Conservation (phyloP, 1,140 invertebrate genomes). For the Drosophila punjabiensis region DNA sequence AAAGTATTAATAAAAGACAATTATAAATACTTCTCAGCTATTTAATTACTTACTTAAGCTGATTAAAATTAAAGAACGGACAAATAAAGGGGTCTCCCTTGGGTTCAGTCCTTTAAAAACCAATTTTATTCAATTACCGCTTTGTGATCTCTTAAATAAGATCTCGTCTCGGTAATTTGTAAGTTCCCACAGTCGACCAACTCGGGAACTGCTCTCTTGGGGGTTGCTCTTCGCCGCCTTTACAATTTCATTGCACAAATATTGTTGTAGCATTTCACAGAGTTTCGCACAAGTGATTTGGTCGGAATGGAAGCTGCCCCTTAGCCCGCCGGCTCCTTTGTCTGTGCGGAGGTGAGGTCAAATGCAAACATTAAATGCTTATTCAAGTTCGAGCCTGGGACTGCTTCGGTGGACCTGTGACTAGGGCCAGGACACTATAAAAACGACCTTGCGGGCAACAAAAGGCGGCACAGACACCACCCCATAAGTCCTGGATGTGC, state of each 20-base stretch:
- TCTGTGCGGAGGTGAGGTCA: conserved; percentile 59
- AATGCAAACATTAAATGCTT: conserved; percentile 71
- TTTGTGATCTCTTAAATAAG: conserved; percentile 7
- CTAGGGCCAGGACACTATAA: conserved; percentile 66
- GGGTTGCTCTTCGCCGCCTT: conserved; percentile 18
- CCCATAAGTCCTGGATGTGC: conserved; percentile 19
- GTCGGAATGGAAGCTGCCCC: conserved; percentile 31
- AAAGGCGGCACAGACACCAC: conserved; percentile 61
- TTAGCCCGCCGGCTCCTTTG: conserved; percentile 32
- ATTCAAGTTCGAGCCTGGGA: conserved; percentile 44
- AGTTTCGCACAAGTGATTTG: conserved; percentile 73
- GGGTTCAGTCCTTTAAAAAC: neutral
- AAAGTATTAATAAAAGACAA: neutral
- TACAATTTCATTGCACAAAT: conserved; percentile 73
- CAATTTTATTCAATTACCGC: conserved; percentile 25
- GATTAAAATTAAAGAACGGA: neutral
- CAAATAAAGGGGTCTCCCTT: neutral
- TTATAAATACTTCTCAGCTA: no score
- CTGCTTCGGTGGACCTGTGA: conserved; percentile 44
- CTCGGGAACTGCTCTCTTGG: conserved; percentile 36
- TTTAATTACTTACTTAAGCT: neutral
- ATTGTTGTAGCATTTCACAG: conserved; percentile 73
- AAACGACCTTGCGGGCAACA: conserved; percentile 80
- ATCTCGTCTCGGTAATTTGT: conserved; percentile 17
- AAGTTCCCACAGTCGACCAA: conserved; percentile 34